Percentiles rank a stretch among this genome's conserved stretches.
Conservation (phyloP, 2,888 invertebrate species). For the Nomada flava region DNA sequence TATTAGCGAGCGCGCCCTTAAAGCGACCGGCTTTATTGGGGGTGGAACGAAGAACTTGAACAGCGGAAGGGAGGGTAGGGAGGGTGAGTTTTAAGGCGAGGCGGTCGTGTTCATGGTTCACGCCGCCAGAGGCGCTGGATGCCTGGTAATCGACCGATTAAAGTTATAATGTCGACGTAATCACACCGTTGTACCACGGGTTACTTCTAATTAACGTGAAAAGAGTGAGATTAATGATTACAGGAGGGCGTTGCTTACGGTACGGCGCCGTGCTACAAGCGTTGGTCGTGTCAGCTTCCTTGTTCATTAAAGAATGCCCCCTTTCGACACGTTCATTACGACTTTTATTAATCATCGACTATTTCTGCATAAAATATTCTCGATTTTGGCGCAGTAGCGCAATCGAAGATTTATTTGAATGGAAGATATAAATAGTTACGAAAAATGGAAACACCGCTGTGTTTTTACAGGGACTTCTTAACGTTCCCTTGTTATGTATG, state of each 20-base stretch:
- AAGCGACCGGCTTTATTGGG: constrained; percentile 3
- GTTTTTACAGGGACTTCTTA: too few species aligned
- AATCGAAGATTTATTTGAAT: not conserved
- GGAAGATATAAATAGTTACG: too few species aligned
- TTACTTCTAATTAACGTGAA: constrained; percentile 67
- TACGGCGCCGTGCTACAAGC: not conserved
- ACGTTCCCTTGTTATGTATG: too few species aligned
- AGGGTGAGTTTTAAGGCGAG: not conserved
- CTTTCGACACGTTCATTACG: too few species aligned
- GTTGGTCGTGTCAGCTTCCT: constrained; percentile 19
- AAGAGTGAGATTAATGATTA: constrained; percentile 69
- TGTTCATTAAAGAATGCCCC: constrained; percentile 6
- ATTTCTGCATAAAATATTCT: too few species aligned
- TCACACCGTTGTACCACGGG: constrained; percentile 48
- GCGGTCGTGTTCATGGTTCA: constrained; percentile 28
- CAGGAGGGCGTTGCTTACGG: constrained; percentile 3
- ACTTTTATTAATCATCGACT: too few species aligned
- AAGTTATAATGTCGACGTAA: constrained; percentile 68
- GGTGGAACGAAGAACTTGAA: not conserved
- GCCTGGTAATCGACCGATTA: constrained; percentile 65
- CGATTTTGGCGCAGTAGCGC: not conserved
- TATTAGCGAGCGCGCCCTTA: constrained; percentile 57
- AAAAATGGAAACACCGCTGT: too few species aligned
- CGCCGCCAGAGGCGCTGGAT: constrained; percentile 21
- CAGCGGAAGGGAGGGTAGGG: not conserved